Evolutionary conservation across 2,888 invertebrate genomes (phyloP).

Genomic region (Epirrhoe tristata): DNA sequence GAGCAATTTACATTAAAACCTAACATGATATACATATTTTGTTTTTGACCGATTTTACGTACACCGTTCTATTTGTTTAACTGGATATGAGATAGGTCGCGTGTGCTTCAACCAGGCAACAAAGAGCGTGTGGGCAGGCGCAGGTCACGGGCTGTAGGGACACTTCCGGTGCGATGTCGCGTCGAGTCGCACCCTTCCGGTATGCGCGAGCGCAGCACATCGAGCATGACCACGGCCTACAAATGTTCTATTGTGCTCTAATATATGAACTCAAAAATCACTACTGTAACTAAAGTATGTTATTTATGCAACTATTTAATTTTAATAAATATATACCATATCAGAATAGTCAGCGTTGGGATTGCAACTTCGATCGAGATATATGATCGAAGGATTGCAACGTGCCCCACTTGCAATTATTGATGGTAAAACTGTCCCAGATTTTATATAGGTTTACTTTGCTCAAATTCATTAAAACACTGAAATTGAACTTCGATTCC

Average conservation of each 20-base stretch:
- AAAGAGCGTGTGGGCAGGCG: constrained; percentile 67
- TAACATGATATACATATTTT: background rate
- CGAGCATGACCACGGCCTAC: constrained; percentile 72
- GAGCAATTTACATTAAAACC: background rate
- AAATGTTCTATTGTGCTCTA: constrained; percentile 73
- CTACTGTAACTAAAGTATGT: constrained; percentile 35
- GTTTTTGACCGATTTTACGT: background rate
- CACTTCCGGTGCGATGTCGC: constrained; percentile 70
- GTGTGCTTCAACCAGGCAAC: constrained; percentile 68
- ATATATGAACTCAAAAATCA: constrained; percentile 69
- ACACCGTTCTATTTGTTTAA: constrained; percentile 8
- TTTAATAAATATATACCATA: too few species aligned
- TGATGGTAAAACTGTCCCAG: too few species aligned
- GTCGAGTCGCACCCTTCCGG: constrained; percentile 83
- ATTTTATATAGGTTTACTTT: background rate
- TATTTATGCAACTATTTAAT: background rate
- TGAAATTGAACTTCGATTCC: constrained; percentile 27
- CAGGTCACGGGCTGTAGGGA: constrained; percentile 76
- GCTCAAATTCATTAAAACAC: background rate
- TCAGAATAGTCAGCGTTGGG: background rate
- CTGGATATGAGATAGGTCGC: constrained; percentile 47
- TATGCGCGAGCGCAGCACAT: constrained; percentile 68
- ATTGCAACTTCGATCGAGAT: background rate
- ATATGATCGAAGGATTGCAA: too few species aligned
- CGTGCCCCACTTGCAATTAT: too few species aligned